Evolutionary conservation across 2,888 invertebrate species (phyloP), one percentile per base, ranked within the genome.

Genomic region (Apodemia mormo): DNA sequence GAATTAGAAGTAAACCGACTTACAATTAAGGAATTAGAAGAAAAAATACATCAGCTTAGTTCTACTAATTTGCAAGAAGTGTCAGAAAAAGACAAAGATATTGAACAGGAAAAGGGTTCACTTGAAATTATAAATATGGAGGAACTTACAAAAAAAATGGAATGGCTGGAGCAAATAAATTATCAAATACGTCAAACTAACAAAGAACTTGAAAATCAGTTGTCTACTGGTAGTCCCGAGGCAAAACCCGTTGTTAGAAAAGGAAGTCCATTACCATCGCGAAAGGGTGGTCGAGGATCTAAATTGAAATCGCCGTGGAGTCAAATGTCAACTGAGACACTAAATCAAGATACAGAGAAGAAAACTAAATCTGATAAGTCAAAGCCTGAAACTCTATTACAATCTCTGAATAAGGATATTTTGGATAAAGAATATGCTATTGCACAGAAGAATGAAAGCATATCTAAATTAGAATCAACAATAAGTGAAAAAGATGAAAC

Each of bases 91-190:
- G 82, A 85, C 76, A 82, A 84, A 73, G 93, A 94, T 68, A 83
- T 92, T 79, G 94, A 94, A 77, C 92, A 94, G 79, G 95, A 96
- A 81, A 95, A 95, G 76, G 94, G 94, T n/a, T 92, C 90, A 75
- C 83, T 94, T 66, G 92, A 93, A 81, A 90, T 92, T 75, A 77
- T 85, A 49, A 84, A 86, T 73, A 91, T 93, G 90, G 82, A 81
- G 69, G 89, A 93, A 75, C 78, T 93, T 64, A 86, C 88, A 10
- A 89, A 92, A 79, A 85, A 95, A 77, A 85, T 95, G 68, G 94
- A 94, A 76, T 81, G 90, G 70, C 83, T 95, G 49, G 90, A 94
- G 76, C 91, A 94, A 80, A 80, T 92, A 12, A 90, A 95, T 73
- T 92, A 88, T 72, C 88, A 93, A 78, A 92, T 95, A 45, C 89